These are phyloP conservation scores for Chiloscyllium plagiosum DNA, from an alignment of 2,113 vertebrate species.

Conservation along the genomic window DNA sequence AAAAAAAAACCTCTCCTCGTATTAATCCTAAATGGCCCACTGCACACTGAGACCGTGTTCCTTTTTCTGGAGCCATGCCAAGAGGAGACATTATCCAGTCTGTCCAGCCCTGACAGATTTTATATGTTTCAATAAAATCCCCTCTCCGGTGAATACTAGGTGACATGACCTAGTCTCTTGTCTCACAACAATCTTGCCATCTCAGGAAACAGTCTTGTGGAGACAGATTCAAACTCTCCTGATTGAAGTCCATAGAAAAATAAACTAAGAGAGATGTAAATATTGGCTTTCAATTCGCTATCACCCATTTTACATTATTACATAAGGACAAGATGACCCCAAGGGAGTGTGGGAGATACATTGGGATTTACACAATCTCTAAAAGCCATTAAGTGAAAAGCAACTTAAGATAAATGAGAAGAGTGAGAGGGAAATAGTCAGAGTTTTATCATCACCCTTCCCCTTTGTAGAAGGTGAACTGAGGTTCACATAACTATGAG, in stretches of 20 bases:
- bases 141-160: too few relatives aligned
- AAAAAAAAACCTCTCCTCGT: too few relatives aligned
- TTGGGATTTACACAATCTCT: not conserved
- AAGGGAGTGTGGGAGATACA: not conserved
- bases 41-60: too few relatives aligned
- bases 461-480: not conserved
- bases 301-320: not conserved
- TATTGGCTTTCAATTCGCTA: not conserved
- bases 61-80: too few relatives aligned
- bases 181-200: too few relatives aligned
- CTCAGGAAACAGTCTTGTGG: too few relatives aligned
- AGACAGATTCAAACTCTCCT: not conserved
- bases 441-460: not conserved
- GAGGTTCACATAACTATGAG: not conserved
- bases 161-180: too few relatives aligned
- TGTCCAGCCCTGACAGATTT: too few relatives aligned
- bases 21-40: too few relatives aligned
- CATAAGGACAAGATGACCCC: not conserved
- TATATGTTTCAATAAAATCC: too few relatives aligned
- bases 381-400: not conserved
- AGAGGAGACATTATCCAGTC: too few relatives aligned
- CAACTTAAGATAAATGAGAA: not conserved
- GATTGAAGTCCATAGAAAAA: not conserved
- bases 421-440: not conserved
- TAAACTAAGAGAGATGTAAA: not conserved